Percentiles rank a stretch among this genome's conserved stretches.
phyloP scores from a whole-genome alignment of 2,113 vertebrate species.

The Gnathonemus echidnorhynchus region DNA sequence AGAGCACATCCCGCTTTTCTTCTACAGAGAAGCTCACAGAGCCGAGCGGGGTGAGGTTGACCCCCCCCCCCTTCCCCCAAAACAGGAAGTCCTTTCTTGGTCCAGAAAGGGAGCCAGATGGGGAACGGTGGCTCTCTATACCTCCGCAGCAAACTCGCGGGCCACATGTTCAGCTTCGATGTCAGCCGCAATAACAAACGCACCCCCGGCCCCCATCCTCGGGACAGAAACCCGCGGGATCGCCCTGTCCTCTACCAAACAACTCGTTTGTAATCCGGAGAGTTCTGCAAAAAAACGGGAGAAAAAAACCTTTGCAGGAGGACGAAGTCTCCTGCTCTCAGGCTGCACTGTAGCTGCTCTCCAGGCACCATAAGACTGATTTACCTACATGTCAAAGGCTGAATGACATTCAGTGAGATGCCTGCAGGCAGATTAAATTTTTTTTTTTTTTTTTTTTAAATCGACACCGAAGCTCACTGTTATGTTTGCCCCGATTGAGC shows the following conservation, averaged over 20 bases:
- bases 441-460: not conserved
- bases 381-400: not conserved
- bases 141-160: not conserved
- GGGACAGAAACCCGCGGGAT: not conserved
- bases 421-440: not conserved
- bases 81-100: conserved; percentile 1
- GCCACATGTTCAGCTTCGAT: not conserved
- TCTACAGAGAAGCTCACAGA: not conserved
- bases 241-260: not conserved
- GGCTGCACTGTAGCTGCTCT: not conserved
- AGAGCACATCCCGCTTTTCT: conserved; percentile 26
- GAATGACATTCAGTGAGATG: not conserved
- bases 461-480: not conserved
- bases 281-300: not conserved
- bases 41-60: not conserved
- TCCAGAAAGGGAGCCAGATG: not conserved
- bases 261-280: not conserved
- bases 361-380: not conserved
- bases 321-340: not conserved
- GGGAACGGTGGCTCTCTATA: not conserved
- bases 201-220: not conserved
- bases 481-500: not conserved
- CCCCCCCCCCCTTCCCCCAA: not conserved
- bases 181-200: not conserved
- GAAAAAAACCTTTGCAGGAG: not conserved